Evolutionary conservation across 53 echinoderm and acorn worm genomes (phyloP).

Genomic region (Hippasteria phrygiana): DNA sequence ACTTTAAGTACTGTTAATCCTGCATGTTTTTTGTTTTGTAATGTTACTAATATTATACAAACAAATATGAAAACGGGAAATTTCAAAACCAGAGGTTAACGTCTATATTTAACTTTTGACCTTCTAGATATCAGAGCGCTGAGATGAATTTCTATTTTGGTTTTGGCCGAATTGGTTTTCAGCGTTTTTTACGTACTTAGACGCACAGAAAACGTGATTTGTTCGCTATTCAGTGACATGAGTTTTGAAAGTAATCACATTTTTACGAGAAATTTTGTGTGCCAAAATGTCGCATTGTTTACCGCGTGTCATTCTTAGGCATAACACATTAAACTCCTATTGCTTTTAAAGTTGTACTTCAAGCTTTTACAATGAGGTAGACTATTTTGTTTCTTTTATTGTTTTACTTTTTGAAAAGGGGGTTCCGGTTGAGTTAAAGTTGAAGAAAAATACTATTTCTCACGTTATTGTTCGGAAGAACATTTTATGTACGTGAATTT

Average conservation of each 20-base stretch:
- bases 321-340: no score
- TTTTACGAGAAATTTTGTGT: no score
- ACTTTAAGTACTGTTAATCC: not conserved
- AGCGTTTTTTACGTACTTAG: not conserved
- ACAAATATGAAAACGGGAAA: not conserved
- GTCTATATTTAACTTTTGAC: not conserved
- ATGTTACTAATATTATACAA: not conserved
- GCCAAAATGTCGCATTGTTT: no score
- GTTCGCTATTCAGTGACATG: not conserved
- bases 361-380: no score
- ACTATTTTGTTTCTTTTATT: no score
- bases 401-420: no score
- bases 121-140: constrained; percentile 28
- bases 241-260: not conserved
- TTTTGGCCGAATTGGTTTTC: constrained; percentile 35
- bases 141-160: constrained; percentile 44
- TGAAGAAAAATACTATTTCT: no score
- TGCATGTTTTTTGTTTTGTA: not conserved
- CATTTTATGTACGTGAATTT: no score
- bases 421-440: no score
- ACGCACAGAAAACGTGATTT: not conserved
- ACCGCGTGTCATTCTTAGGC: no score
- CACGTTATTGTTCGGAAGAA: no score
- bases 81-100: not conserved
- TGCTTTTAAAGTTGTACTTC: no score